Evolutionary conservation across 2,797 vertebrate species (phyloP).

Genomic region (Clarias platycephalus): DNA sequence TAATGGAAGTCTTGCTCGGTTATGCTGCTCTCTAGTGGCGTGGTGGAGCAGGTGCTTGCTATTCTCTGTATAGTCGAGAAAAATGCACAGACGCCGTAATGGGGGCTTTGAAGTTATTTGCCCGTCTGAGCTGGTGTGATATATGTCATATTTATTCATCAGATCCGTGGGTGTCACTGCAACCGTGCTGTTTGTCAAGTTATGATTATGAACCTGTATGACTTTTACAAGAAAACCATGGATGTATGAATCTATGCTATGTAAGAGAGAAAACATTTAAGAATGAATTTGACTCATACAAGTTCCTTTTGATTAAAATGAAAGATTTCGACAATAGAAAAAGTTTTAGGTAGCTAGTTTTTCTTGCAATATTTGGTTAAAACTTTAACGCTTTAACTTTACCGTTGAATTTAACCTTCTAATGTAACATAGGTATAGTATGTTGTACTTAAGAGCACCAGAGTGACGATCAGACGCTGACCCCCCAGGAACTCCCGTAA

Average conservation of each 20-base stretch:
- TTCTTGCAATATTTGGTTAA: background rate
- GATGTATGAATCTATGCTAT: background rate
- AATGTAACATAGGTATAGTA: background rate
- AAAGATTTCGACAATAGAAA: background rate
- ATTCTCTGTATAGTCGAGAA: background rate
- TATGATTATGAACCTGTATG: background rate
- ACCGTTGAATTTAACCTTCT: background rate
- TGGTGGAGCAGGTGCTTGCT: background rate
- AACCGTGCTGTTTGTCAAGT: background rate
- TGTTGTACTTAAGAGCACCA: background rate
- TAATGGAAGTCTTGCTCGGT: slow-evolving; percentile 6
- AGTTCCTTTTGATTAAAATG: background rate
- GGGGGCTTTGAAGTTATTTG: background rate
- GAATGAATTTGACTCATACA: background rate
- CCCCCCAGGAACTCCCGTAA: no score
- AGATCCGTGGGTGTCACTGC: background rate
- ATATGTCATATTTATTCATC: background rate
- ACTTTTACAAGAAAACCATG: background rate
- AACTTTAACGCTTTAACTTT: background rate
- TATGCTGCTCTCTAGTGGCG: slow-evolving; percentile 36
- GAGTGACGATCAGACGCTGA: no score
- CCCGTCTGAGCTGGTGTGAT: background rate
- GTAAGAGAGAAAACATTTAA: background rate
- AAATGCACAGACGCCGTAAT: background rate
- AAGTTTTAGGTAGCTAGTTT: background rate